Conservation (phyloP, 2,797 vertebrate species). For the Poeciliopsis infans region DNA sequence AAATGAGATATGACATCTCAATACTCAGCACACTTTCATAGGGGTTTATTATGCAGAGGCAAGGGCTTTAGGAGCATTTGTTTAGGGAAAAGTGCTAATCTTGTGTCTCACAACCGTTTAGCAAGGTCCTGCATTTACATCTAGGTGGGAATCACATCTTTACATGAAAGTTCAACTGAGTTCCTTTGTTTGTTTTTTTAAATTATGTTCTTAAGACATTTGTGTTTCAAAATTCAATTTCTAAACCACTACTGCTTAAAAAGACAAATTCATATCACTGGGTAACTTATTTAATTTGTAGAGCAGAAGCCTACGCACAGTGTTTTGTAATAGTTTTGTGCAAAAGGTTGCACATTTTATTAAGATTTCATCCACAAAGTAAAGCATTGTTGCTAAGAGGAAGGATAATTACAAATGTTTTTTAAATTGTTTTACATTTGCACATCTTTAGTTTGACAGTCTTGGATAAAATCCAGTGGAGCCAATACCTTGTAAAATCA, state of each 20-base stretch:
- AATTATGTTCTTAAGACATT: neutral
- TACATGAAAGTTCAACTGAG: neutral
- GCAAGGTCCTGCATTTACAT: conserved; percentile 3
- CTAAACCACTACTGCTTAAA: neutral
- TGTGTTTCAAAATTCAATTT: neutral
- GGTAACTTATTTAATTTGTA: neutral
- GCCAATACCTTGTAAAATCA: neutral
- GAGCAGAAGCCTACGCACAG: neutral
- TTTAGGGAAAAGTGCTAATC: conserved; percentile 47
- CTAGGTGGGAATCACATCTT: neutral
- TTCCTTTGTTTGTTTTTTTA: neutral
- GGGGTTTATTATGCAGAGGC: conserved; percentile 57
- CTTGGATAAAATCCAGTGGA: neutral
- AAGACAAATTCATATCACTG: neutral
- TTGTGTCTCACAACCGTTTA: conserved; percentile 30
- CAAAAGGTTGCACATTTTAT: neutral
- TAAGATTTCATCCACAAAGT: neutral
- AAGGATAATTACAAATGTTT: neutral
- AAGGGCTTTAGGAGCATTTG: conserved; percentile 45
- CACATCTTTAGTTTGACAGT: neutral
- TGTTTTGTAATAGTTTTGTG: neutral
- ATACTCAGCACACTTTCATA: conserved; percentile 66
- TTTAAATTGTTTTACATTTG: neutral
- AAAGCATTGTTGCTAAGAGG: neutral
- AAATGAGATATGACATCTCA: conserved; percentile 74